Evolutionary conservation across 1,140 invertebrate genomes (phyloP), one percentile per base, ranked within the genome.

Genomic region (Propsilocerus akamusi): DNA sequence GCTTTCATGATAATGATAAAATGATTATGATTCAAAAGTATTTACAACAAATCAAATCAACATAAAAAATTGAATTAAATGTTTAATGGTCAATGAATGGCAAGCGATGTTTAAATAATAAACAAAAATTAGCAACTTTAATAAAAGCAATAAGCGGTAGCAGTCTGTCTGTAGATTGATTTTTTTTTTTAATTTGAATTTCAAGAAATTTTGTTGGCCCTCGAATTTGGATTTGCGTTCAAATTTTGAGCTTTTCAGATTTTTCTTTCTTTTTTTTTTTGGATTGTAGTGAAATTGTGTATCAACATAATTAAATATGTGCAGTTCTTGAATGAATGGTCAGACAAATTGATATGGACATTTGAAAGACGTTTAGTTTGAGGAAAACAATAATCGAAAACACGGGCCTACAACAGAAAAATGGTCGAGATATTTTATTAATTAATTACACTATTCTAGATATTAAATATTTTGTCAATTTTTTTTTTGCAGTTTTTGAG

Each of bases 1-100:
- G 63, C 63, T 65, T 65, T 65, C 63, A 61, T 41, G 10, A 30
- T 20, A 20, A 41, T 41, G 34, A 30, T 4, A 11, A 30, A 30
- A 11, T 30, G 28, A 37, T 37, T 17, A 37, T 37, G 20, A 37
- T 14, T n/a, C n/a, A n/a, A n/a, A n/a, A n/a, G n/a, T n/a, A n/a
- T n/a, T n/a, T n/a, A n/a, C n/a, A n/a, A n/a, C n/a, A n/a, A n/a
- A n/a, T n/a, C n/a, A n/a, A n/a, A n/a, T n/a, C n/a, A n/a, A n/a
- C n/a, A n/a, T 17, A 37, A 14, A n/a, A 37, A 37, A 37, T 37
- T 37, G 32, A 17, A 30, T 30, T 30, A 2, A 12, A 30, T 30
- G 28, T 41, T 20, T 17, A n/a, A 41, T 41, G 34, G 22, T 22
- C 22, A 20, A 41, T 41, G 34, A 41, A 41, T 41, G 34, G 10